Evolutionary conservation across 2,888 invertebrate genomes (phyloP).

Genomic region (Dorcus parallelipipedus): DNA sequence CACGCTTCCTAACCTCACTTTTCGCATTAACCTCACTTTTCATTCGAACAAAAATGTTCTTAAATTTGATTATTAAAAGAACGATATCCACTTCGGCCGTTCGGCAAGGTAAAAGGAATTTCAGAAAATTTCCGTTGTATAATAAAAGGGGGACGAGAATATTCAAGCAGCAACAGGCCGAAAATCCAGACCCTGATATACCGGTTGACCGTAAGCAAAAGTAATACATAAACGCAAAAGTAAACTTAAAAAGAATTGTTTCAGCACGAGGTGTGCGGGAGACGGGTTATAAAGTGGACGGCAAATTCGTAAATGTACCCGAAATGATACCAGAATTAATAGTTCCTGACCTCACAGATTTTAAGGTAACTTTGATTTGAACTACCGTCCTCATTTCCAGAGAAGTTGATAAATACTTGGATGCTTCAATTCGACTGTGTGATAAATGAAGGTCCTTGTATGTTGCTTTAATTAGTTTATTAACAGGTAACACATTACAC

Average conservation of each 20-base stretch:
- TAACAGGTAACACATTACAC: no score
- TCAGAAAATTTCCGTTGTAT: constrained; percentile 71
- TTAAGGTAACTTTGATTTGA: constrained; percentile 51
- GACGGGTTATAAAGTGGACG: constrained; percentile 57
- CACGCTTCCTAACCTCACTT: constrained; percentile 4
- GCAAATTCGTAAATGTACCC: constrained; percentile 62
- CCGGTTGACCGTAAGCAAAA: constrained; percentile 61
- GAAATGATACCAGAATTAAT: constrained; percentile 92
- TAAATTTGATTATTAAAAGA: constrained; percentile 45
- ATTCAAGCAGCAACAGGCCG: constrained; percentile 60
- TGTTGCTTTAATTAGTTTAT: no score
- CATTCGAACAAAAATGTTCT: constrained; percentile 28
- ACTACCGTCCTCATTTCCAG: no score
- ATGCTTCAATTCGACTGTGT: no score
- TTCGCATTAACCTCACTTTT: background rate
- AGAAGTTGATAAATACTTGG: no score
- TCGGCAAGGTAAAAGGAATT: constrained; percentile 72
- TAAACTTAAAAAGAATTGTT: constrained; percentile 27
- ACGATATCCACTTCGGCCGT: constrained; percentile 53
- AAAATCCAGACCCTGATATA: constrained; percentile 60
- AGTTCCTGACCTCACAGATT: constrained; percentile 84
- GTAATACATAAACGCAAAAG: background rate
- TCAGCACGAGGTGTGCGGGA: constrained; percentile 67
- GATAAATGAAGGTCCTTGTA: no score
- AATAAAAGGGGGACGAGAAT: constrained; percentile 72